These are phyloP conservation scores for Betta splendens DNA, from an alignment of 2,797 vertebrate species.

Conservation along the genomic window DNA sequence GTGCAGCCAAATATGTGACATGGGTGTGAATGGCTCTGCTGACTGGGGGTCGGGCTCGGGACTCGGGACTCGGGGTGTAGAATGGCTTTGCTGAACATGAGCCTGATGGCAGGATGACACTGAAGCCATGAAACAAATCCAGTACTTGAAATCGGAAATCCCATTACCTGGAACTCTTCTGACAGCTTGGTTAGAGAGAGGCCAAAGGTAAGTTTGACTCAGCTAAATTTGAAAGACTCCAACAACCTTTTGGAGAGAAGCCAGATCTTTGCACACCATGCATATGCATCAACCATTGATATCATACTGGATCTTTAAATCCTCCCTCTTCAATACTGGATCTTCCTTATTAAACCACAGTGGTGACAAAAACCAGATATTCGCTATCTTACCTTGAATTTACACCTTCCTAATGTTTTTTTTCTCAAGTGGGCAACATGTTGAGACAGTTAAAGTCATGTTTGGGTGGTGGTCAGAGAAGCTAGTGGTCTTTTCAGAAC, in stretches of 20 bases:
- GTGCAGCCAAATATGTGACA: slow-evolving; percentile 44
- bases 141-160: slow-evolving; percentile 80
- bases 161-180: slow-evolving; percentile 87
- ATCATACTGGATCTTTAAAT: slow-evolving; percentile 24
- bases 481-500: slow-evolving; percentile 69
- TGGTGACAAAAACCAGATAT: slow-evolving; percentile 17
- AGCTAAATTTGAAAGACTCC: slow-evolving; percentile 51
- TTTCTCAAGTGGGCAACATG: slow-evolving; percentile 38
- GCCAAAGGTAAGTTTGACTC: slow-evolving; percentile 74
- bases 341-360: slow-evolving; percentile 27
- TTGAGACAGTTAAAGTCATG: slow-evolving; percentile 28
- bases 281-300: slow-evolving; percentile 36
- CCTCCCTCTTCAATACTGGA: slow-evolving; percentile 3
- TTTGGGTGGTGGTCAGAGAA: slow-evolving; percentile 67
- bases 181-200: slow-evolving; percentile 87
- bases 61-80: slow-evolving; percentile 28
- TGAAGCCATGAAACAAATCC: slow-evolving; percentile 89
- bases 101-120: slow-evolving; percentile 76
- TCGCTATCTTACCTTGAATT: slow-evolving; percentile 35
- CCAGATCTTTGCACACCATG: slow-evolving; percentile 53
- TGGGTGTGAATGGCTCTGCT: slow-evolving; percentile 32
- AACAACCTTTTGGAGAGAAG: slow-evolving; percentile 52
- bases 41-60: slow-evolving; percentile 5
- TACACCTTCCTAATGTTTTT: slow-evolving; percentile 32
- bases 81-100: slow-evolving; percentile 63